Base-by-base conservation (phyloP, 1,140 invertebrate species). In the Akabosia matsudoensis region DNA sequence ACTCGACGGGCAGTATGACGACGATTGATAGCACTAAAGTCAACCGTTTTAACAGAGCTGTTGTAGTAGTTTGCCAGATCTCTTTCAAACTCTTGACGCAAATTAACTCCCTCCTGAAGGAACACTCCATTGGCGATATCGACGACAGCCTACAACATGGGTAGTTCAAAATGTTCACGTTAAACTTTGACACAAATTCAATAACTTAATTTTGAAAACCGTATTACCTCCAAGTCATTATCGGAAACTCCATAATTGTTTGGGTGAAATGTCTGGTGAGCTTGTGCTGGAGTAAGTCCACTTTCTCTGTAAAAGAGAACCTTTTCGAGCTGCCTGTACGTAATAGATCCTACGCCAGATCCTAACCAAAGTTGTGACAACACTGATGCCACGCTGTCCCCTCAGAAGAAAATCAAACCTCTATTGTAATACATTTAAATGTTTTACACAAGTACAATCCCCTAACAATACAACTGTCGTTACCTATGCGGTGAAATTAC, bases 361-460 rank as follows among this genome's bases (percentile, higher is more conserved):
- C 83, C 83, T 1, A 83, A 73, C 76, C 83, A 84, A 18, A 84
- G 76, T 61, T 83, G 83, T 13, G 82, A 82, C 33, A 84, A 77
- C 1, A 83, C 80, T 1, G 82, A 82, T 10, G 82, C 81, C 7
- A 84, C 74, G 34, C 82, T 82, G 70, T 80, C 33, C 24, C 31
- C 54, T 28, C 18, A 80, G 0, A 74, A 73, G 33, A 51, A 37
- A 26, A 74, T 16, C 33, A 22, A 70, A 4, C 7, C 26, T 13
- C 22, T 24, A 73, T 72, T 45, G 16, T n/a, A 22, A 1, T 34
- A 28, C 34, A 73, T n/a, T 30, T 24, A 52, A 74, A 54, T 26
- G n/a, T n/a, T 1, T 18, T 74, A 52, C 18, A 1, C 52, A 30
- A 22, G 61, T 14, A 26, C 4, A 22, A 31, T 31, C 61, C 18